Conservation (phyloP, 2,113 vertebrate species). For the Muscicapa adusta region DNA sequence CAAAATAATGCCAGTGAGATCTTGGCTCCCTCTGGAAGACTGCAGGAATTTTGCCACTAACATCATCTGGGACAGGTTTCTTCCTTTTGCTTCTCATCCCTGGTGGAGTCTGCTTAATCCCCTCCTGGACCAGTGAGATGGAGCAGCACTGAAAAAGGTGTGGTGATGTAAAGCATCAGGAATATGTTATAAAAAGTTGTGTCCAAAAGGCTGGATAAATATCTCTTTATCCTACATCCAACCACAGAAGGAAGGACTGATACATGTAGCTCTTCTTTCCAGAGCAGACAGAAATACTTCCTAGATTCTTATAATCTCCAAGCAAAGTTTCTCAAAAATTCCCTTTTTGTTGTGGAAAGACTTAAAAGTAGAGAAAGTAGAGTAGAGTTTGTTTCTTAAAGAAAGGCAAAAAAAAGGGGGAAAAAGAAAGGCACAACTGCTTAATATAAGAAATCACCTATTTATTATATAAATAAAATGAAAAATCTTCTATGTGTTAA, state of each 20-base stretch:
- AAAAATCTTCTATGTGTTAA: neutral
- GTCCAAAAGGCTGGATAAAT: neutral
- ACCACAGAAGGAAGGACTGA: neutral
- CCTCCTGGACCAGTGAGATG: neutral
- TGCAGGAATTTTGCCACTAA: neutral
- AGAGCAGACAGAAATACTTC: neutral
- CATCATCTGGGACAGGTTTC: neutral
- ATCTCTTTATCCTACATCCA: neutral
- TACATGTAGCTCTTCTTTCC: neutral
- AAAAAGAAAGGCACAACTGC: accelerated
- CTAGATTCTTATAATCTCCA: neutral
- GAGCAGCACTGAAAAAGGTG: neutral
- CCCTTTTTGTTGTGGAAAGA: neutral
- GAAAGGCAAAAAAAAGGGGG: accelerated
- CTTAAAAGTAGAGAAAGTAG: neutral
- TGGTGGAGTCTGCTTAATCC: neutral
- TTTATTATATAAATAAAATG: neutral
- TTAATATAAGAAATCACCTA: neutral
- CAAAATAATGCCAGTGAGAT: neutral
- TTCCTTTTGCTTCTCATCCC: neutral
- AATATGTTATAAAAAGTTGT: neutral
- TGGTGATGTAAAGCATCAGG: neutral
- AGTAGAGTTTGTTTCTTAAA: neutral
- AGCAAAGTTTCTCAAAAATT: neutral
- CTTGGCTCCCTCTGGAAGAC: neutral